Conservation (phyloP, 2,888 invertebrate species). For the Rhogogaster chlorosoma region DNA sequence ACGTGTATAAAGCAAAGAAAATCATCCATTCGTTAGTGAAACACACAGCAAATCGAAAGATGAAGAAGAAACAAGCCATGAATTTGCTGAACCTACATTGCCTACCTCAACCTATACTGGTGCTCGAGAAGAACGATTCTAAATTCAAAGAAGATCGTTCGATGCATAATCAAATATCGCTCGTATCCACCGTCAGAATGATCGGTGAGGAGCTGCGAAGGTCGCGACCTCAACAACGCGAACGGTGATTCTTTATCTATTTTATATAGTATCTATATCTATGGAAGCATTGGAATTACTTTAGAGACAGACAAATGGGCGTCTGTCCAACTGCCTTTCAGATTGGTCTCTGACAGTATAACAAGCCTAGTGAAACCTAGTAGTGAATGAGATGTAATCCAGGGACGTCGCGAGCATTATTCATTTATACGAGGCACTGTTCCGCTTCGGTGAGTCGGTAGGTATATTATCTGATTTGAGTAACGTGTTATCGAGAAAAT, state of each 20-base stretch:
- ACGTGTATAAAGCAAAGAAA: neutral
- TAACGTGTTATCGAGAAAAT: slow-evolving; percentile 1
- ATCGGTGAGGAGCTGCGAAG: slow-evolving; percentile 21
- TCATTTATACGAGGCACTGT: slow-evolving; percentile 11
- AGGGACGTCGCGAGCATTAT: slow-evolving; percentile 34
- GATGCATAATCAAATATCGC: neutral
- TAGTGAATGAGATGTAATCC: slow-evolving; percentile 39
- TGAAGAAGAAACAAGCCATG: neutral
- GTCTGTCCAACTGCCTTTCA: slow-evolving; percentile 25
- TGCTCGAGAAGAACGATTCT: neutral
- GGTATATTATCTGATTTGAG: slow-evolving; percentile 10
- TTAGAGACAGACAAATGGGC: slow-evolving; percentile 34
- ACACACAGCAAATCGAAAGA: neutral
- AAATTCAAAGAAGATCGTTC: slow-evolving; percentile 19
- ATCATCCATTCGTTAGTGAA: neutral
- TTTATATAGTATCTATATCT: neutral
- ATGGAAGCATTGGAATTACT: slow-evolving; percentile 23
- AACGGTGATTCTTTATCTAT: slow-evolving; percentile 11
- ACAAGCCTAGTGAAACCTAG: slow-evolving; percentile 35
- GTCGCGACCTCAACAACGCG: slow-evolving; percentile 28
- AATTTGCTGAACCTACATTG: neutral
- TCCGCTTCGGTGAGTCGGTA: neutral
- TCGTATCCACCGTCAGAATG: slow-evolving; percentile 6
- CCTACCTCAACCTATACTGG: slow-evolving; percentile 11
- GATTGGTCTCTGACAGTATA: slow-evolving; percentile 20